Base-by-base conservation (phyloP, 2,888 invertebrate genomes). In the Druceiella hillmani region DNA sequence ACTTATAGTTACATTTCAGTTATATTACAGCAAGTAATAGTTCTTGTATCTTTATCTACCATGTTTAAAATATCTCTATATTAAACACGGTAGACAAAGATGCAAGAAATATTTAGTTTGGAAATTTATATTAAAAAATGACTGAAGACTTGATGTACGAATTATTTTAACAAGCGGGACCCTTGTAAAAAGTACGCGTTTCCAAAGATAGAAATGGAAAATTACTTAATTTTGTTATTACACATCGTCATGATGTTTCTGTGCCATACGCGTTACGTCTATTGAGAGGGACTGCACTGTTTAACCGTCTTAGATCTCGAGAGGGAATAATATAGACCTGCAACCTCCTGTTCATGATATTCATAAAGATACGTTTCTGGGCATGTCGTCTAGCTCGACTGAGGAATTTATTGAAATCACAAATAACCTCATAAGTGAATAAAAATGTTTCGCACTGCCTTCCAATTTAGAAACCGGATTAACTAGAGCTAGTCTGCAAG, bases 141-240 rank as follows among this genome's bases (percentile, higher is more conserved):
- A 83, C 86, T 0, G 89, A 91, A 57, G 87, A 87, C 54, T 51
- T 90, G 27, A 66, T 92, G 1, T 90, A 83, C 52, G 91, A 91
- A 61, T 65, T 91, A 28, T 92, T 91, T 64, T 57, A 90, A 28
- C 89, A 89, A 82, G 85, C 81, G 41, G 91, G 89, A 3, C 91
- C 91, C 1, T 57, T 91, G 35, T 82, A 88, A 55, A 78, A 74
- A 54, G 84, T 88, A 2, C 70, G 69, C 43, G 86, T 91, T 50
- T 83, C 89, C 1, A 80, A 75, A 53, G 87, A 87, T 53, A 75
- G 75, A 52, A 81, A 83, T 48, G 81, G 81, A n/a, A 75, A 79
- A 6, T 78, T 75, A 47, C 79, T 81, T 48, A 72, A 67, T 44
- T 92, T 79, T 60, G 90, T 92, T 54, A 66, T 92, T 17, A 83